Conservation (phyloP, 2,888 invertebrate species). For the Drosophila pseudotakahashii region DNA sequence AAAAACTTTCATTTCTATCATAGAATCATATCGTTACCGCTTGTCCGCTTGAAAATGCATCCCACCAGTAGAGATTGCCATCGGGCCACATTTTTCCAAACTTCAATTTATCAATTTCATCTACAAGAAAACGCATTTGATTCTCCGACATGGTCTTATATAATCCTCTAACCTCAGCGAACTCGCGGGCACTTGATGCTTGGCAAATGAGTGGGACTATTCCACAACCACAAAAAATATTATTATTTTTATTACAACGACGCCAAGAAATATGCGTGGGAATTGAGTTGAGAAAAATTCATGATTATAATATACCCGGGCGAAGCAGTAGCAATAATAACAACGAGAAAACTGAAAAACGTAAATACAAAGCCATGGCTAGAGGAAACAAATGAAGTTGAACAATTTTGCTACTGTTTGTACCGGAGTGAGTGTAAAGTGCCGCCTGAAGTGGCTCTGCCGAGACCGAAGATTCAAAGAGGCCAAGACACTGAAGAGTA, state of each 20-base stretch:
- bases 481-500: conserved; percentile 40
- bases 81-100: conserved; percentile 5
- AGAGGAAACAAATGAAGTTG: conserved; percentile 65
- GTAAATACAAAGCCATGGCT: conserved; percentile 19
- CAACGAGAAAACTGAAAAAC: conserved; percentile 41
- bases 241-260: conserved; percentile 56
- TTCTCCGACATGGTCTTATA: conserved; percentile 14
- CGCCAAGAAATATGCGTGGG: conserved; percentile 70
- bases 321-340: conserved; percentile 11
- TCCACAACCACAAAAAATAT: conserved; percentile 49
- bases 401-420: conserved; percentile 73
- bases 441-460: conserved; percentile 29
- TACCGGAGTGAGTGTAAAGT: conserved; percentile 41
- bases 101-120: conserved; percentile 18
- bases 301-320: conserved; percentile 50
- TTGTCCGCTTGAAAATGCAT: conserved; percentile 2
- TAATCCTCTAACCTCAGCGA: conserved; percentile 42
- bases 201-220: conserved; percentile 23
- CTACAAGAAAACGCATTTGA: conserved; percentile 33
- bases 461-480: conserved; percentile 7
- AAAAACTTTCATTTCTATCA: conserved; percentile 53
- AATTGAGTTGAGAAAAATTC: conserved; percentile 64
- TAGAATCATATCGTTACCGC: neutral
- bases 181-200: conserved; percentile 32
- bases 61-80: conserved; percentile 3